These are phyloP conservation scores for Aphelenchoides bicaudatus DNA, from an alignment of 2,888 invertebrate genomes.

Conservation along the genomic window DNA sequence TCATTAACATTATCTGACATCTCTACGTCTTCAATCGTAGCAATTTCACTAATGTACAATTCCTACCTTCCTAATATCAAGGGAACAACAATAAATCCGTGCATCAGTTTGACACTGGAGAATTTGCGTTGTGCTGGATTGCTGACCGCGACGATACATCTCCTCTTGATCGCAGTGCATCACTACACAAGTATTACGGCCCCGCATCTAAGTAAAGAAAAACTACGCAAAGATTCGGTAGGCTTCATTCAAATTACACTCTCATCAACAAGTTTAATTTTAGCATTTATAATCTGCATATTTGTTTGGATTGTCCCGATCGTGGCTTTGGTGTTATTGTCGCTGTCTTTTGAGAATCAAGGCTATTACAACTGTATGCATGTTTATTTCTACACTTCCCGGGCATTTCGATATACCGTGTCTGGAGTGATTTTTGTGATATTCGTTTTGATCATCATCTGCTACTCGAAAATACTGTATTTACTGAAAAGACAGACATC, in stretches of 20 bases:
- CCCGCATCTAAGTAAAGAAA: conserved; percentile 24
- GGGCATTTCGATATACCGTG: conserved; percentile 32
- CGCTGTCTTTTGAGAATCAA: conserved; percentile 27
- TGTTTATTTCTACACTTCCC: conserved; percentile 36
- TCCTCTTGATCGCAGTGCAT: conserved; percentile 37
- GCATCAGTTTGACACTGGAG: conserved; percentile 38
- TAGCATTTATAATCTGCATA: too few species aligned
- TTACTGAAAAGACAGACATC: neutral
- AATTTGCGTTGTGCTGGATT: conserved; percentile 43
- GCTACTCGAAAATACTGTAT: conserved; percentile 34
- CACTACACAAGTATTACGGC: conserved; percentile 39
- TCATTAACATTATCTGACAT: conserved; percentile 39
- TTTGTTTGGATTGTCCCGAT: conserved; percentile 34
- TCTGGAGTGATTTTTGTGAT: conserved; percentile 35
- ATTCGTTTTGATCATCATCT: conserved; percentile 38
- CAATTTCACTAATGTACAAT: conserved; percentile 40
- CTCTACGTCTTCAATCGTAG: conserved; percentile 41
- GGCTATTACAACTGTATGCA: conserved; percentile 37
- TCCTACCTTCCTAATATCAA: conserved; percentile 41
- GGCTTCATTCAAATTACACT: too few species aligned
- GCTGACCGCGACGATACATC: conserved; percentile 40
- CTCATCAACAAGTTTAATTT: too few species aligned
- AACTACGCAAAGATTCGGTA: conserved; percentile 7
- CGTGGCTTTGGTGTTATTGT: conserved; percentile 26
- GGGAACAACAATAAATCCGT: conserved; percentile 38